These are phyloP conservation scores for Atrichornis clamosus DNA, from an alignment of 2,113 vertebrate genomes.

Conservation along the genomic window DNA sequence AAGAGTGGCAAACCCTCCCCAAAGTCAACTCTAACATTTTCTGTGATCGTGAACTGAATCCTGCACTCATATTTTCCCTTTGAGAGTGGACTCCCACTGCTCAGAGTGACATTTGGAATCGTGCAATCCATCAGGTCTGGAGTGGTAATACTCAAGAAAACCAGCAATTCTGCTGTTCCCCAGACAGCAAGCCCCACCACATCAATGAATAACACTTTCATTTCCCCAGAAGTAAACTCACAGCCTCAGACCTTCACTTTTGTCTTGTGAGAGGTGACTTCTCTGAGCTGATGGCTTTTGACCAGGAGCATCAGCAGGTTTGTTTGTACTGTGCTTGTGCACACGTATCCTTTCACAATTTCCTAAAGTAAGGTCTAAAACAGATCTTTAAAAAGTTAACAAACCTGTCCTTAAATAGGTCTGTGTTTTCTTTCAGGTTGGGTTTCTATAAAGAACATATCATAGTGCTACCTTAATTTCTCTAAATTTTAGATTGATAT, in stretches of 20 bases:
- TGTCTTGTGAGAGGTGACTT: background rate
- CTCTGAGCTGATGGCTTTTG: background rate
- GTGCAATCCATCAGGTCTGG: background rate
- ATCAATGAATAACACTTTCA: background rate
- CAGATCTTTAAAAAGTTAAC: background rate
- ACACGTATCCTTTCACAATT: background rate
- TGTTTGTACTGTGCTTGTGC: background rate
- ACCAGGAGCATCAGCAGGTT: background rate
- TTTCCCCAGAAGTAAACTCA: background rate
- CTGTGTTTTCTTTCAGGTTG: background rate
- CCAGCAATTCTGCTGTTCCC: background rate
- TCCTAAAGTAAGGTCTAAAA: background rate
- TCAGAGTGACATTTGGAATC: background rate
- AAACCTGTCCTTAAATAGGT: background rate
- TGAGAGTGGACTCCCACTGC: background rate
- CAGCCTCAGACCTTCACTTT: background rate
- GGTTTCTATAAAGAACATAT: background rate
- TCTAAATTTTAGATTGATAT: background rate
- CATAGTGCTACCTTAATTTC: background rate
- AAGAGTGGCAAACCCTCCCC: background rate
- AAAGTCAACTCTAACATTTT: background rate
- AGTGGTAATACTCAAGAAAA: background rate
- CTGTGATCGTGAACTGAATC: background rate
- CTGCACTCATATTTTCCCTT: background rate
- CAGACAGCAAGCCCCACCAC: background rate